Evolutionary conservation across 2,113 vertebrate genomes (phyloP).

Genomic region (Clarias macrocephalus): DNA sequence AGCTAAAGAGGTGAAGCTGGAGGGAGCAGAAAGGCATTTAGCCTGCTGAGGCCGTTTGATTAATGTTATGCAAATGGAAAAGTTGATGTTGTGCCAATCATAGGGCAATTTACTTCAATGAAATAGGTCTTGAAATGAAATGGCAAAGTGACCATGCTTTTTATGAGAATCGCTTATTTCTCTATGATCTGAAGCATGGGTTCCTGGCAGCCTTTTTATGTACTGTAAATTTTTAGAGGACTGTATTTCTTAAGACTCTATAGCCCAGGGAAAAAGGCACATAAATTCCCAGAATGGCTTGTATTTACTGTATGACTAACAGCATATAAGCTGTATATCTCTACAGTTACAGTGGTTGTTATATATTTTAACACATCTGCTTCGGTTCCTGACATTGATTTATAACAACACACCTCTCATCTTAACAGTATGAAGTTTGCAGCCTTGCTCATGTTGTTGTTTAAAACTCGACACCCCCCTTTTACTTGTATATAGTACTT

Average conservation of each 20-base stretch:
- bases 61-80: slow-evolving; percentile 37
- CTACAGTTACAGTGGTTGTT: neutral
- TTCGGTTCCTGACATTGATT: neutral
- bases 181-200: slow-evolving; percentile 56
- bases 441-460: neutral
- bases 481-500: neutral
- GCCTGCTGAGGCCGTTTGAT: slow-evolving; percentile 16
- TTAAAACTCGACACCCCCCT: neutral
- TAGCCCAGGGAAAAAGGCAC: slow-evolving; percentile 37
- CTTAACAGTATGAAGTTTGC: neutral
- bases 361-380: neutral
- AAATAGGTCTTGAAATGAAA: slow-evolving; percentile 57
- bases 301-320: slow-evolving; percentile 55
- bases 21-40: slow-evolving; percentile 25
- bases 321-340: slow-evolving; percentile 19
- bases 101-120: slow-evolving; percentile 61
- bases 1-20: neutral
- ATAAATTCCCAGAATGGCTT: slow-evolving; percentile 60
- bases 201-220: slow-evolving; percentile 56
- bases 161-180: slow-evolving; percentile 59
- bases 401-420: neutral
- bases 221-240: slow-evolving; percentile 67
- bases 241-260: slow-evolving; percentile 54
- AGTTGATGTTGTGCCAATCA: slow-evolving; percentile 46
- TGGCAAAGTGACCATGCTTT: slow-evolving; percentile 40